Percentiles rank a stretch among this genome's conserved stretches.
phyloP scores from a whole-genome alignment of 1,140 invertebrate species.

The Papilio aristodemus region DNA sequence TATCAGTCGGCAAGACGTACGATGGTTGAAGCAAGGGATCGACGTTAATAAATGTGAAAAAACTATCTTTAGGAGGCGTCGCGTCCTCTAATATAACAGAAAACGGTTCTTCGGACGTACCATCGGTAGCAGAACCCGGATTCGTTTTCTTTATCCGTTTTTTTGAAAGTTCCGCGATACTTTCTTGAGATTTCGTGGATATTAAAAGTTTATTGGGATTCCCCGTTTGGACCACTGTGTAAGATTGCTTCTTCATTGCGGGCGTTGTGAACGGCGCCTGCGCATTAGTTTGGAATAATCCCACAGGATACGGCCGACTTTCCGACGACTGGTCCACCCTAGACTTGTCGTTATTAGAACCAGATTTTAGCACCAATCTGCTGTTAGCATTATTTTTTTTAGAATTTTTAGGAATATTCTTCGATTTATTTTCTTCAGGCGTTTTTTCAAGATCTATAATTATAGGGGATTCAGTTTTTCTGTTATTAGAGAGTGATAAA shows the following conservation, averaged over 20 bases:
- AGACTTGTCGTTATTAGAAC: slow-evolving; percentile 25
- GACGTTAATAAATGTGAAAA: slow-evolving; percentile 74
- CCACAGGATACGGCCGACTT: slow-evolving; percentile 67
- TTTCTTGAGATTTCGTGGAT: slow-evolving; percentile 60
- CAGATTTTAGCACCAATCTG: slow-evolving; percentile 4
- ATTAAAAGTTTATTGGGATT: slow-evolving; percentile 73
- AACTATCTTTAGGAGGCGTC: slow-evolving; percentile 53
- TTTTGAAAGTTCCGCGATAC: slow-evolving; percentile 45
- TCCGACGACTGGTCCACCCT: slow-evolving; percentile 19
- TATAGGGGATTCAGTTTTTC: background rate
- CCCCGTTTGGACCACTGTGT: slow-evolving; percentile 68
- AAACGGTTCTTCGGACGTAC: slow-evolving; percentile 49
- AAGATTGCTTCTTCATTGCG: slow-evolving; percentile 70
- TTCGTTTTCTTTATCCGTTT: slow-evolving; percentile 53
- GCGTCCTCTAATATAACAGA: slow-evolving; percentile 58
- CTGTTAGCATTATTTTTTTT: slow-evolving; percentile 23
- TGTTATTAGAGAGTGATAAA: slow-evolving; percentile 12
- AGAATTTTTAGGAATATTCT: slow-evolving; percentile 17
- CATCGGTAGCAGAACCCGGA: slow-evolving; percentile 29
- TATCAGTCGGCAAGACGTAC: slow-evolving; percentile 73
- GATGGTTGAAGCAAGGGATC: slow-evolving; percentile 70
- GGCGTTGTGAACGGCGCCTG: slow-evolving; percentile 54
- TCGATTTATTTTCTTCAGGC: slow-evolving; percentile 8
- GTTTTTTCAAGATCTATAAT: slow-evolving; percentile 18
- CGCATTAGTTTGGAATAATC: slow-evolving; percentile 57